Evolutionary conservation across 2,888 invertebrate genomes (phyloP), one percentile per base, ranked within the genome.

Genomic region (Galerucella calmariensis): DNA sequence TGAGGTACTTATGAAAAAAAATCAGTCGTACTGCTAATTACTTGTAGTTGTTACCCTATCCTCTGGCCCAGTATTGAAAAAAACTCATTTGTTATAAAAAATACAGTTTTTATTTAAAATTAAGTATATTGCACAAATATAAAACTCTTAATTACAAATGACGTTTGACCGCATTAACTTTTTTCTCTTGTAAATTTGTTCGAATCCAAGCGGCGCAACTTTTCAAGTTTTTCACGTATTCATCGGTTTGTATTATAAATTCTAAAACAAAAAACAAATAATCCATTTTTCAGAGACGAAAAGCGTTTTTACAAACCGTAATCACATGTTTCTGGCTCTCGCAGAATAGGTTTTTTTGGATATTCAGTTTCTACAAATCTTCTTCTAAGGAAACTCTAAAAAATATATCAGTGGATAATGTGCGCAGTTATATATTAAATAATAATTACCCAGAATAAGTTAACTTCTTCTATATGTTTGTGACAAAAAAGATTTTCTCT

Each of bases 371-470:
- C 67, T 44, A 61, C 41, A 46, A 73, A 70, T 44, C 67, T 35
- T 44, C 10, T 66, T 46, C 35, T 20, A 14, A 73, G 16, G 24
- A 63, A 73, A 48, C 62, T 46, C 75, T 75, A 41, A 27, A 69
- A 75, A 58, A 20, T 56, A 48, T 6, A 16, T 35, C 4, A 8
- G 6, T 12, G 20, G 9, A 16, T n/a, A 35, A 0, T 2, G n/a
- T 14, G 27, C 24, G 5, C 16, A 10, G 5, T 48, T 48, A 12
- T 48, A 12, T 5, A 48, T 53, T 56, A 56, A 2, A 20, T 51
- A 20, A 66, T 14, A 48, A 46, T 76, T 44, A 76, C 76, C 76
- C 41, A 62, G 24, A 76, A 74, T 20, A 74, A n/a, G 24, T 46
- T 48, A 2, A 51, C 24, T 67, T 74, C 76, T 12, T 69, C 11